Percentiles rank a stretch among this genome's conserved stretches.
phyloP scores from a whole-genome alignment of 1,140 invertebrate genomes.

The Paraescarpia echinospica region DNA sequence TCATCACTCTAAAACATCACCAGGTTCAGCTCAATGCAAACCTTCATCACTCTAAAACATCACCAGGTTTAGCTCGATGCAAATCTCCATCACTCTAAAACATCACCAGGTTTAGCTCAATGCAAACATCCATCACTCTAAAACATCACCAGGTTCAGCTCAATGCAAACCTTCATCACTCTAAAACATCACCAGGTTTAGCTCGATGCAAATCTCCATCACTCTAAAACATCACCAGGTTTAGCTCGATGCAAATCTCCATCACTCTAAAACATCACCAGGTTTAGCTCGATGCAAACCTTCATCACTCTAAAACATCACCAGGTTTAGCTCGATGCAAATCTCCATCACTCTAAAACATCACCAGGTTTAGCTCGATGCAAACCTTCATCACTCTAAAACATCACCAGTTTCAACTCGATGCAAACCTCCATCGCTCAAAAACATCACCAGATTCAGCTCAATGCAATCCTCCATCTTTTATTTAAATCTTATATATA shows the following conservation, averaged over 20 bases:
- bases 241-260: constrained; percentile 52
- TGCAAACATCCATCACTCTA: constrained; percentile 49
- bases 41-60: constrained; percentile 41
- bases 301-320: constrained; percentile 41
- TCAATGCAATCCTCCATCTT: too few species aligned
- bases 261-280: constrained; percentile 42
- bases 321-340: constrained; percentile 51
- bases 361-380: constrained; percentile 49
- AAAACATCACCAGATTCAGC: constrained; percentile 7
- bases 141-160: constrained; percentile 45
- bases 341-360: constrained; percentile 44
- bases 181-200: constrained; percentile 46
- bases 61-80: constrained; percentile 50
- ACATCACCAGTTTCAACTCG: constrained; percentile 45
- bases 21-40: constrained; percentile 52
- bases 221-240: constrained; percentile 43
- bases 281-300: constrained; percentile 50
- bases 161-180: constrained; percentile 48
- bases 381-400: constrained; percentile 49
- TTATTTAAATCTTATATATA: too few species aligned
- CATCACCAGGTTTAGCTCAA: constrained; percentile 48
- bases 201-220: constrained; percentile 49
- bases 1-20: constrained; percentile 39
- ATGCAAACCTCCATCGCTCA: constrained; percentile 50
- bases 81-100: constrained; percentile 46